These are phyloP conservation scores for Netelia inedita DNA, from an alignment of 2,888 invertebrate genomes.

Conservation along the genomic window DNA sequence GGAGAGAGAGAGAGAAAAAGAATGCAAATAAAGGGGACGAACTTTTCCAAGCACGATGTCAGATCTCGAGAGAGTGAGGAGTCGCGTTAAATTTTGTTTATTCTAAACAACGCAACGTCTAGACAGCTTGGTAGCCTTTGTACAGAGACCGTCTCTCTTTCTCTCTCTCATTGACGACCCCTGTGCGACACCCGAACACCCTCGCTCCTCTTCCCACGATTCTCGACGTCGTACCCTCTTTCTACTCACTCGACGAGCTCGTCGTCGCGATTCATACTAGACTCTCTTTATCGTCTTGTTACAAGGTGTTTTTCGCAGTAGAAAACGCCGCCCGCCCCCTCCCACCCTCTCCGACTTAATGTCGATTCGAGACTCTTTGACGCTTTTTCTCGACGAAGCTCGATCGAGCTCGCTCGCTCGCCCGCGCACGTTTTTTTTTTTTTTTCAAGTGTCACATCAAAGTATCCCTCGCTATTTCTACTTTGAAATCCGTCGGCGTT, in stretches of 20 bases:
- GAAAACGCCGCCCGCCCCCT: background rate
- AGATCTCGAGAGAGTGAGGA: background rate
- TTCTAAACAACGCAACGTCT: conserved; percentile 79
- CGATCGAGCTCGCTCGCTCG: background rate
- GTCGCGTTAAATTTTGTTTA: conserved; percentile 70
- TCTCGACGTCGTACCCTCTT: conserved; percentile 17
- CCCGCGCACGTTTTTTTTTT: background rate
- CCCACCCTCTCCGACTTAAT: background rate
- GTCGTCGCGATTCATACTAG: background rate
- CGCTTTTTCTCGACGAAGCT: conserved; percentile 22
- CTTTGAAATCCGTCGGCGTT: background rate
- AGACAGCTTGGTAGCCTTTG: conserved; percentile 75
- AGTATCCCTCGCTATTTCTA: conserved; percentile 22
- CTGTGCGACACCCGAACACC: conserved; percentile 55
- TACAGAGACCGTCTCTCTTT: conserved; percentile 44
- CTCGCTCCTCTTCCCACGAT: conserved; percentile 47
- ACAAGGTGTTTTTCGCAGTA: no score
- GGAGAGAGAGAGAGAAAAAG: background rate
- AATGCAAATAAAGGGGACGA: background rate
- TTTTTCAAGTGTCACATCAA: conserved; percentile 30
- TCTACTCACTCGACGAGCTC: conserved; percentile 14
- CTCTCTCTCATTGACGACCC: conserved; percentile 48
- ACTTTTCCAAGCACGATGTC: conserved; percentile 12
- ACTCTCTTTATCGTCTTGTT: background rate
- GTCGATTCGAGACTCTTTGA: conserved; percentile 41